Evolutionary conservation across 2,888 invertebrate genomes (phyloP).

Genomic region (Sarcophaga subvicina): DNA sequence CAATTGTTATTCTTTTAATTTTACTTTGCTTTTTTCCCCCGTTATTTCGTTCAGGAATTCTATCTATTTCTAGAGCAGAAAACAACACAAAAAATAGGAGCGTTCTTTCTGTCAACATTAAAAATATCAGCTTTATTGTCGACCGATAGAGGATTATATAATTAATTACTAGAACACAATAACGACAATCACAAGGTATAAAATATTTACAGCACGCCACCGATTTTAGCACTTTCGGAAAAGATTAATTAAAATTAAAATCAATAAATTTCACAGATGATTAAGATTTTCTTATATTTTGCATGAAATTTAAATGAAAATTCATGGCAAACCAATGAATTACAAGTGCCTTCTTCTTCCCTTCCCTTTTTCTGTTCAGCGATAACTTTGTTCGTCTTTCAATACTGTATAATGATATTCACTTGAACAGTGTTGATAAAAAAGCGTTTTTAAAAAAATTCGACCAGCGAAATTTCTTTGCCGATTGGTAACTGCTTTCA

Average conservation of each 20-base stretch:
- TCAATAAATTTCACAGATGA: conserved; percentile 49
- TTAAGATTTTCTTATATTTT: conserved; percentile 17
- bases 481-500: no score
- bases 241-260: conserved; percentile 22
- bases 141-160: conserved; percentile 36
- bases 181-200: background rate
- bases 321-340: background rate
- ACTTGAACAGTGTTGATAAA: no score
- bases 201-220: conserved; percentile 12
- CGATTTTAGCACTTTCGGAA: conserved; percentile 5
- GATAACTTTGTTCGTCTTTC: background rate
- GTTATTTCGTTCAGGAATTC: background rate
- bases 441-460: no score
- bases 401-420: background rate
- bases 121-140: background rate
- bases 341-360: background rate
- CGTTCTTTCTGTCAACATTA: background rate
- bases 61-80: background rate
- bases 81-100: conserved; percentile 11
- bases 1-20: background rate
- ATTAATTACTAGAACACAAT: conserved; percentile 27
- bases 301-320: conserved; percentile 15
- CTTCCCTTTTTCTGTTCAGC: background rate
- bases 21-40: background rate
- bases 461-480: no score